Percentiles rank a stretch among this genome's conserved stretches.
Conservation (phyloP, 2,113 vertebrate genomes). For the Peucedramus taeniatus region DNA sequence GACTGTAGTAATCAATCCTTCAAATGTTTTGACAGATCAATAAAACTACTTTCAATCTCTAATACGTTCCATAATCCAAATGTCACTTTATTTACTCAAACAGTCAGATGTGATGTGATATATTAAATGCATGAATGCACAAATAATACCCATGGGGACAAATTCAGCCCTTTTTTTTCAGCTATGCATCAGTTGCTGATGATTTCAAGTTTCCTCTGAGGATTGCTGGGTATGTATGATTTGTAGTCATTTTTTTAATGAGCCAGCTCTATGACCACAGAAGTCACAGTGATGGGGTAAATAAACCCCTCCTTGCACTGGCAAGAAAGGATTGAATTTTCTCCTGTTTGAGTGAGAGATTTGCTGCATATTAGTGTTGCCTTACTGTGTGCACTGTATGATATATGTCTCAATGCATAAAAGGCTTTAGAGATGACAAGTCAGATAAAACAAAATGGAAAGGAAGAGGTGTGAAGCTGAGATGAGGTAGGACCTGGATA, state of each 20-base stretch:
- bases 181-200: neutral
- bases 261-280: neutral
- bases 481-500: neutral
- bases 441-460: neutral
- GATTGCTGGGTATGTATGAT: neutral
- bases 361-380: neutral
- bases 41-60: neutral
- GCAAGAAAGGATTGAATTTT: neutral
- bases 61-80: conserved; percentile 30
- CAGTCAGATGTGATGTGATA: conserved; percentile 17
- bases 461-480: neutral
- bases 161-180: neutral
- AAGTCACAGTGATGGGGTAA: neutral
- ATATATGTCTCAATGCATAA: neutral
- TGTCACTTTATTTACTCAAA: conserved; percentile 32
- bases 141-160: neutral
- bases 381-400: neutral
- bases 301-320: neutral
- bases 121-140: neutral
- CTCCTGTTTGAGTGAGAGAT: neutral
- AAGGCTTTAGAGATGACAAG: neutral
- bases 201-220: neutral
- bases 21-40: conserved; percentile 20
- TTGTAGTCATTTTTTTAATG: neutral
- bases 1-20: conserved; percentile 30